These are phyloP conservation scores for Prunella himalayana DNA, from an alignment of 2,113 vertebrate genomes.

Conservation along the genomic window DNA sequence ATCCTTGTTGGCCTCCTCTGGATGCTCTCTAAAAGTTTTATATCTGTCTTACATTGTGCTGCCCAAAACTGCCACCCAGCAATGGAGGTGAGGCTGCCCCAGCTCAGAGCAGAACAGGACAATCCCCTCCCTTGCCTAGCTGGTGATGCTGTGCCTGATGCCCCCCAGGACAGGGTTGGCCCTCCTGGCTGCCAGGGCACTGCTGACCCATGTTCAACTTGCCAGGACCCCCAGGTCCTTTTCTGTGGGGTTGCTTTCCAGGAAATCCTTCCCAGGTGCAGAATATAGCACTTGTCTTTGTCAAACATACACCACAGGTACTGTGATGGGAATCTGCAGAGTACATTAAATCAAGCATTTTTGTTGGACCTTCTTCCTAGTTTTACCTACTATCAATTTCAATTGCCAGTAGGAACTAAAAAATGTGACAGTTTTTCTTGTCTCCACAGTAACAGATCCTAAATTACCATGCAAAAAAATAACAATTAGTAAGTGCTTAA, in stretches of 20 bases:
- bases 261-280: neutral
- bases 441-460: neutral
- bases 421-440: neutral
- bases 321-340: neutral
- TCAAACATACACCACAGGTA: neutral
- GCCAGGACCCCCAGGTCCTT: neutral
- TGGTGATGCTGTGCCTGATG: neutral
- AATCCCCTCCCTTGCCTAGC: rapidly evolving
- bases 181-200: neutral
- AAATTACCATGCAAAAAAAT: neutral
- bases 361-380: neutral
- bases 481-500: neutral
- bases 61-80: rapidly evolving
- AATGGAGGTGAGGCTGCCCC: rapidly evolving
- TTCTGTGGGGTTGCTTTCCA: neutral
- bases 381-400: neutral
- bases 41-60: rapidly evolving
- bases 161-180: rapidly evolving
- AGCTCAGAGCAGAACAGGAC: neutral
- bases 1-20: neutral
- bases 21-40: rapidly evolving
- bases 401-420: neutral
- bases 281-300: neutral
- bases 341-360: neutral
- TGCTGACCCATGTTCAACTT: neutral